Conservation (phyloP, 2,113 vertebrate species). For the Nicator chloris region DNA sequence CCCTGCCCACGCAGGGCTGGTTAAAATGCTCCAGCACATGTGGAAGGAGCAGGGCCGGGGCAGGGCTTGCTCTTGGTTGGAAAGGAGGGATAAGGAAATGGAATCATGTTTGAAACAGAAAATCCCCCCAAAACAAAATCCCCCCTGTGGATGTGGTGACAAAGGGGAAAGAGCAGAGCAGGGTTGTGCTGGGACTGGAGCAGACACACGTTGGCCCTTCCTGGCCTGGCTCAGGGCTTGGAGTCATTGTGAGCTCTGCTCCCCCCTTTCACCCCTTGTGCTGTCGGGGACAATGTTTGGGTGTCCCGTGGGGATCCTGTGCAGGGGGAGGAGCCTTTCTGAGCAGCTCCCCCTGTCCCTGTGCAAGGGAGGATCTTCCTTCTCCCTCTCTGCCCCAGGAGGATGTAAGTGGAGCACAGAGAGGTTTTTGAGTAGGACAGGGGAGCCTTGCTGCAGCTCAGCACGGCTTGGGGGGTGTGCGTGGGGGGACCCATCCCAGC, state of each 20-base stretch:
- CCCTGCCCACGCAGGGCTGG: not conserved
- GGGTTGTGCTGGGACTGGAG: not conserved
- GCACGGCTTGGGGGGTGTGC: not conserved
- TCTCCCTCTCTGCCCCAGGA: not conserved
- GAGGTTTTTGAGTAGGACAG: not conserved
- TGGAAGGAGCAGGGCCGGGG: fast-evolving
- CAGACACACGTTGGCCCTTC: fast-evolving
- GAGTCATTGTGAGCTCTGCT: not conserved
- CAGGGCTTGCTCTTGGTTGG: not conserved
- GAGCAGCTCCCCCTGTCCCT: not conserved
- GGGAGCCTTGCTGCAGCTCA: not conserved
- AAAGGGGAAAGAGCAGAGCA: not conserved
- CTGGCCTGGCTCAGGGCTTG: not conserved
- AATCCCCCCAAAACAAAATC: not conserved
- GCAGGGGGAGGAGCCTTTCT: fast-evolving
- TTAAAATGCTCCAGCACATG: not conserved
- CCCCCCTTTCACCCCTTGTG: fast-evolving
- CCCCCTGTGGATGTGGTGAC: not conserved
- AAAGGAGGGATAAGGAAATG: not conserved
- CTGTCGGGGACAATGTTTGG: fast-evolving
- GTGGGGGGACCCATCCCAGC: not conserved
- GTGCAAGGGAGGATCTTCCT: not conserved
- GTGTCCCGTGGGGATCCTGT: not conserved
- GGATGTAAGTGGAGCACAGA: not conserved
- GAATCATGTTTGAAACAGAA: not conserved